Evolutionary conservation across 1,140 invertebrate genomes (phyloP).

Genomic region (Oryctes rhinoceros): DNA sequence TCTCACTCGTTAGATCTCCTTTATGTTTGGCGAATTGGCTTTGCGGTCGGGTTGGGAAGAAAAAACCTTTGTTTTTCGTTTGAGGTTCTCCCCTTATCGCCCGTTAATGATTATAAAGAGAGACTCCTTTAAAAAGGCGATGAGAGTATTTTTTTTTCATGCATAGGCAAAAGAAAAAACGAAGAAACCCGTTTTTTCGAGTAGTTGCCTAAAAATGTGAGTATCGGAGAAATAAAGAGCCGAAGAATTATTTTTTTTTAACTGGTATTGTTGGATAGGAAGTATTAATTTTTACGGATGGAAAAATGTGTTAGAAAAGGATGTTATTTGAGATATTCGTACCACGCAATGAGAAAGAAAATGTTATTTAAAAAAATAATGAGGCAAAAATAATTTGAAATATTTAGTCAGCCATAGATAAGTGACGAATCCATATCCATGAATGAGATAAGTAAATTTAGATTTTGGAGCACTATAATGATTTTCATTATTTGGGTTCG

Average conservation of each 20-base stretch:
- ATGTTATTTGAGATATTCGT: no score
- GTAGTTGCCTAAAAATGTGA: neutral
- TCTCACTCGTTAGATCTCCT: slow-evolving; percentile 3
- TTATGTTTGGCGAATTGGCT: neutral
- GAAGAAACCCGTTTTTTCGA: neutral
- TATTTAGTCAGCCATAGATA: no score
- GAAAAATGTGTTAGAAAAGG: no score
- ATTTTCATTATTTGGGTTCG: no score
- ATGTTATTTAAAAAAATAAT: no score
- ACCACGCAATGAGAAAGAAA: no score
- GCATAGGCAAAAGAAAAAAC: neutral
- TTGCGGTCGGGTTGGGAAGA: neutral
- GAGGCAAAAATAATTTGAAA: no score
- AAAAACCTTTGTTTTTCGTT: neutral
- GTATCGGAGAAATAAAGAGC: neutral
- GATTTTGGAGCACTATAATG: no score
- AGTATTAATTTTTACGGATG: no score
- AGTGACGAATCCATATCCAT: no score
- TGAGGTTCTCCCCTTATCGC: neutral
- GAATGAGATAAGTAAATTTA: no score
- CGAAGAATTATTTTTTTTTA: neutral
- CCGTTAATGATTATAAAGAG: slow-evolving; percentile 4
- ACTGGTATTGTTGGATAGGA: no score
- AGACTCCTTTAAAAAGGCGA: neutral
- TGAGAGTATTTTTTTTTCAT: neutral